Base-by-base conservation (phyloP, 2,113 vertebrate species). In the Climacteris rufus region DNA sequence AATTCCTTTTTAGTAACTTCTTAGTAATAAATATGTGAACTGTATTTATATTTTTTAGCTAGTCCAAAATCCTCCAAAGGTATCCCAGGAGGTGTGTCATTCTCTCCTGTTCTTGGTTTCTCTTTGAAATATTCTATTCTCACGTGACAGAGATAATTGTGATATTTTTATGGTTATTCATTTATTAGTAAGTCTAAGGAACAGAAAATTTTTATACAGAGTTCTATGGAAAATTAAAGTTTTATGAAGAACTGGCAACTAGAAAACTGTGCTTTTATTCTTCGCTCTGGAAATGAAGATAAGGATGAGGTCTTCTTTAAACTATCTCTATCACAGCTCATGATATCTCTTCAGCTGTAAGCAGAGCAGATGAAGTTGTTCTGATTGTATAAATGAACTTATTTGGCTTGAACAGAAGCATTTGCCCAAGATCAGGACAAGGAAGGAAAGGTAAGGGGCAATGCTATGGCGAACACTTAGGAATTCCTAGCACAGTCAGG, bases 311-410 rank as follows among this genome's bases (percentile, higher is more conserved):
- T 69, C 60, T 69, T 35, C 65, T 92, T 71, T 52, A 45, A 30
- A 63, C 15, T 21, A 1, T 49, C 20, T n/a, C 39, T 83, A 49
- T 21, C 63, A 45, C 17, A 80, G 25, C 13, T 49, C 0, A 0
- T 66, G 45, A 49, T 64, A 12, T 22, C 20, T 47, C 22, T 68
- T 39, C n/a, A 69, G 35, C 33, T 63, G 35, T 54, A 6, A 87
- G 16, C 42, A 59, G 64, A 87, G 42, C 13, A 35, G 11, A 31
- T 84, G 13, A 47, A 39, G 2, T 66, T 81, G 14, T 54, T 87
- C 40, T 81, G 20, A 42, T 61, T 77, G 22, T 78, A n/a, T 23
- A 56, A 65, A 78, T 33, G 2, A 78, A 44, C 31, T 78, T 71
- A 24, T 27, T 90, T 89, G 39, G 12, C 35, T 27, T 72, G 28